phyloP scores from a whole-genome alignment of 2,888 invertebrate genomes.

The Caenorhabditis plicata region DNA sequence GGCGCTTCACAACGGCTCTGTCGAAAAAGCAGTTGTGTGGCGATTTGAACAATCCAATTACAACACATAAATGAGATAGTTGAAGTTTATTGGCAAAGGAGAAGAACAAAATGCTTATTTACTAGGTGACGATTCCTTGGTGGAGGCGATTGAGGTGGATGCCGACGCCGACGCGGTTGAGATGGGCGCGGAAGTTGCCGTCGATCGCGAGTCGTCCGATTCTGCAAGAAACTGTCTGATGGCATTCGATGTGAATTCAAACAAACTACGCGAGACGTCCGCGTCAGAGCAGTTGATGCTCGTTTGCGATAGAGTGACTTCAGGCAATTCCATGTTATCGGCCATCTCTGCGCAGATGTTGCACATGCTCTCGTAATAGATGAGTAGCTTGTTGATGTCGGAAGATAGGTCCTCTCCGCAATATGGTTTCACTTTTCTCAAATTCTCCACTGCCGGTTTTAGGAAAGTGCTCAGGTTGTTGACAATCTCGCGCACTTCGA shows the following conservation, averaged over 20 bases:
- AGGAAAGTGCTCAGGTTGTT: conserved; percentile 8
- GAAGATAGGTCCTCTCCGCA: background rate
- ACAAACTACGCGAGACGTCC: background rate
- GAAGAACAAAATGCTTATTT: no score
- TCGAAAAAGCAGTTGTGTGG: no score
- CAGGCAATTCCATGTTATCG: conserved; percentile 8
- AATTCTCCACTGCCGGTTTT: conserved; percentile 4
- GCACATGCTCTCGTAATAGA: conserved; percentile 4
- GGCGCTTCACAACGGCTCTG: no score
- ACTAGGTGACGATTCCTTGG: no score
- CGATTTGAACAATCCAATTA: no score
- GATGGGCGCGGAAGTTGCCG: no score
- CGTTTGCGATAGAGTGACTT: background rate
- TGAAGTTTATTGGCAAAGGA: no score
- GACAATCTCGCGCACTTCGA: conserved; percentile 12
- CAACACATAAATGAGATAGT: no score
- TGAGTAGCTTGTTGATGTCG: conserved; percentile 6
- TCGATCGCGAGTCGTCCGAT: no score
- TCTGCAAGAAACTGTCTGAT: no score
- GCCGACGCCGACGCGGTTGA: conserved; percentile 31
- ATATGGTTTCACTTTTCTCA: conserved; percentile 2
- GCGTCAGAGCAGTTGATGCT: no score
- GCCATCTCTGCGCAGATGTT: conserved; percentile 12
- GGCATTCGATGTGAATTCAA: background rate
- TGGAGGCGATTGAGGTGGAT: conserved; percentile 32